Evolutionary conservation across 1,140 invertebrate species (phyloP), one percentile per base, ranked within the genome.

Genomic region (Dolichoris vasculosae): DNA sequence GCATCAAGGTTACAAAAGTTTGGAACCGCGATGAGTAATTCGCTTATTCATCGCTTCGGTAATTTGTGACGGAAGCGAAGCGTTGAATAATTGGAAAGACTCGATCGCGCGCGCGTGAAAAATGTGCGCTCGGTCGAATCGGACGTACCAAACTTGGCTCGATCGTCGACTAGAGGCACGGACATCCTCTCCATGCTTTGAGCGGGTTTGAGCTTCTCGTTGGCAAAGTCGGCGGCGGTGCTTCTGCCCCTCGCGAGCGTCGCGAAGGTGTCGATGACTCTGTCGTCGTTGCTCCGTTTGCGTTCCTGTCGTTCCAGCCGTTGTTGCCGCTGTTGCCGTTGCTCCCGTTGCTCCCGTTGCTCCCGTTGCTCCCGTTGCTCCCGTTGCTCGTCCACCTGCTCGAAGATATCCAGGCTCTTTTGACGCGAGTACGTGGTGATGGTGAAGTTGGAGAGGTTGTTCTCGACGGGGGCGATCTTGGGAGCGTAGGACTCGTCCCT

Each of bases 381-480:
- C 75, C 32, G 78, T 0, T 89, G 76, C 1, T 87, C 64, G 7
- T 90, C 84, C 0, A 84, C 75, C 23, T 91, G 89, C 0, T 91
- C 90, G 43, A 91, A 94, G 71, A 94, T 93, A 43, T 93, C 90
- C 1, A 91, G 26, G 63, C 87, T 91, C 51, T 91, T 93, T 46
- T 90, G 90, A 11, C 88, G 89, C 7, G 91, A 88, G 38, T 94
- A 94, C 0, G 93, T 93, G 0, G 93, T 92, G 15, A 94, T 93
- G 1, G 90, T 93, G 82, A 94, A 94, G 81, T 94, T 94, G 0
- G 92, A 90, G 46, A 93, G 51, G 6, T 91, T 92, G 67, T 93
- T 93, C 67, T 93, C 91, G 0, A 91, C 79, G 0, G 92, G 92
- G 0, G 91, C 91, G 3, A 93, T 87, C 77, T 89, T 89, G 0